Evolutionary conservation across 2,888 invertebrate genomes (phyloP).

Genomic region (Linnaemya vulpina): DNA sequence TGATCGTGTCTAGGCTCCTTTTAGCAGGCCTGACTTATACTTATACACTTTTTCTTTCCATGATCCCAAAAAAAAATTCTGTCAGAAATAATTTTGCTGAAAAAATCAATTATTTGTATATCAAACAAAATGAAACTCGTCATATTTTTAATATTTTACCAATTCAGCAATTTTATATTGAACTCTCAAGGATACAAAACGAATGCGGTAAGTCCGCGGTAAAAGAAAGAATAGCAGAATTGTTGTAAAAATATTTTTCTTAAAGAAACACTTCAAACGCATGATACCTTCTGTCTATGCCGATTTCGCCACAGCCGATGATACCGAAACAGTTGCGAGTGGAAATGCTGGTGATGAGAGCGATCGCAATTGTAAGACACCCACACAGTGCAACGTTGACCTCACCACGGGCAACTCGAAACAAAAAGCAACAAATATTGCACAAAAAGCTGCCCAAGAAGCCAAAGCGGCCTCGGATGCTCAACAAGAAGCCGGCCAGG

Average conservation of each 20-base stretch:
- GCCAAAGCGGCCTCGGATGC: constrained; percentile 82
- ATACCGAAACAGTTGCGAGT: constrained; percentile 79
- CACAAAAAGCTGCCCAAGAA: constrained; percentile 89
- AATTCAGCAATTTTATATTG: background rate
- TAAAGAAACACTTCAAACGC: constrained; percentile 46
- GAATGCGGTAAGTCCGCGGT: constrained; percentile 13
- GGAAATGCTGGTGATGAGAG: constrained; percentile 78
- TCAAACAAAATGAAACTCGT: constrained; percentile 27
- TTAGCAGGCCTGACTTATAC: background rate
- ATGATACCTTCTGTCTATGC: constrained; percentile 38
- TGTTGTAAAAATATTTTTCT: background rate
- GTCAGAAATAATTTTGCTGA: background rate
- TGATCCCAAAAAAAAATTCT: background rate
- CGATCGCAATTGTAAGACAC: constrained; percentile 76
- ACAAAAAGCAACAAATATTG: constrained; percentile 86
- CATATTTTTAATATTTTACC: constrained; percentile 41
- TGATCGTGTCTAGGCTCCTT: no score
- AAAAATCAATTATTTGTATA: background rate
- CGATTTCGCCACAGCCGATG: constrained; percentile 74
- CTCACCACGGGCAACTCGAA: constrained; percentile 70
- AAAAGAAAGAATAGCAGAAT: background rate
- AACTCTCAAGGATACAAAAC: constrained; percentile 1
- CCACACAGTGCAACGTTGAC: constrained; percentile 38
- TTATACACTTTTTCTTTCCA: background rate
- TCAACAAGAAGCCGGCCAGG: constrained; percentile 88